Conservation (phyloP, 2,797 vertebrate genomes). For the Lacerta viridis region DNA sequence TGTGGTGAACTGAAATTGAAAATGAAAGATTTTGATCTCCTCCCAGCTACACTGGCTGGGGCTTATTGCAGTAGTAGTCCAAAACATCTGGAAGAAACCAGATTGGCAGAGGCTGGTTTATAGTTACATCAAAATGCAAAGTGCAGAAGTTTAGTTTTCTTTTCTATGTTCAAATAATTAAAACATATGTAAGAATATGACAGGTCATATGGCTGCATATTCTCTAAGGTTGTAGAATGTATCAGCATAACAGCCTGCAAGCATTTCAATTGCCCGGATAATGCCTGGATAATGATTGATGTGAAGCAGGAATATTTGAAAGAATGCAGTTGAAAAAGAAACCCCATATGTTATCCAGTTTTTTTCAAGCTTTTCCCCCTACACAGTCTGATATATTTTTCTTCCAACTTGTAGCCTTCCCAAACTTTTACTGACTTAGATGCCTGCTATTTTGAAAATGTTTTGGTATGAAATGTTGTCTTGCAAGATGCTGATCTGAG, state of each 20-base stretch:
- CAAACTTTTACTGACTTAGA: constrained; percentile 2
- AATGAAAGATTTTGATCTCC: neutral
- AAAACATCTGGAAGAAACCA: neutral
- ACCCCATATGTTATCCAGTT: constrained; percentile 58
- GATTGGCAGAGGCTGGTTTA: neutral
- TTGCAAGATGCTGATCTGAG: constrained; percentile 56
- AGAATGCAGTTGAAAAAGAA: constrained; percentile 41
- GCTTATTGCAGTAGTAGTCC: neutral
- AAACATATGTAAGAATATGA: constrained; percentile 33
- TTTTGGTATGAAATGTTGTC: constrained; percentile 54
- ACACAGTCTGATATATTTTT: constrained; percentile 49
- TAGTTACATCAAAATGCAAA: neutral
- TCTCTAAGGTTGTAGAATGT: constrained; percentile 60
- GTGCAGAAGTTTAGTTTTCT: constrained; percentile 12
- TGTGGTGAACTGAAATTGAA: neutral
- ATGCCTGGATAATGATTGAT: constrained; percentile 59
- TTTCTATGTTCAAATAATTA: constrained; percentile 37
- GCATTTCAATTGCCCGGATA: constrained; percentile 38
- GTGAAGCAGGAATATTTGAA: constrained; percentile 60
- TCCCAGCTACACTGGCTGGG: neutral
- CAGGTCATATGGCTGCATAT: constrained; percentile 53
- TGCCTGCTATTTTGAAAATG: constrained; percentile 53
- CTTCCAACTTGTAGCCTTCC: constrained; percentile 49
- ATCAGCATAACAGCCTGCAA: constrained; percentile 59
- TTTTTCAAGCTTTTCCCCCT: constrained; percentile 34